Evolutionary conservation across 2,113 vertebrate genomes (phyloP).

Genomic region (Dascyllus trimaculatus): DNA sequence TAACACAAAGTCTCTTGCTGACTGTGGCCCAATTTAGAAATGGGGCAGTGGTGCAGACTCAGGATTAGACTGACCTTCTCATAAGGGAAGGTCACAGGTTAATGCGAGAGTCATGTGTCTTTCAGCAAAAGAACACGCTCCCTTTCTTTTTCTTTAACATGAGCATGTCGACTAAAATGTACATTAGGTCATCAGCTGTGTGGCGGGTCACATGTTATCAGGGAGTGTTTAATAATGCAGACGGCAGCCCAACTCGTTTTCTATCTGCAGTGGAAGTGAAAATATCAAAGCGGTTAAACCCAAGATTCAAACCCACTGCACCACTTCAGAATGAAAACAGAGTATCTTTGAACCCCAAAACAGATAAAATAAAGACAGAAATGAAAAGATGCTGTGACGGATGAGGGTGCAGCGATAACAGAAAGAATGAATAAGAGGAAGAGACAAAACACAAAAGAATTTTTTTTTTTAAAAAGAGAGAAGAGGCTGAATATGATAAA

Average conservation of each 20-base stretch:
- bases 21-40: constrained; percentile 27
- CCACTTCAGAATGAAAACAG: constrained; percentile 45
- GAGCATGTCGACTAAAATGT: neutral
- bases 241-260: constrained; percentile 1
- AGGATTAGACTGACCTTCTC: constrained; percentile 13
- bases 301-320: constrained; percentile 18
- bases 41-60: constrained; percentile 22
- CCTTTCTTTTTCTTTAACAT: neutral
- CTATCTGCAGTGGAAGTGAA: constrained; percentile 23
- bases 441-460: constrained; percentile 51
- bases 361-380: constrained; percentile 20
- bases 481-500: constrained; percentile 32
- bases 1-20: constrained; percentile 11
- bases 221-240: constrained; percentile 8
- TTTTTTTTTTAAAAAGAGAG: too few species aligned
- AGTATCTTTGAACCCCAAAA: constrained; percentile 38
- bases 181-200: neutral
- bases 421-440: constrained; percentile 60
- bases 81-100: constrained; percentile 32
- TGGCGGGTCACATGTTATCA: constrained; percentile 36
- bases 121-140: constrained; percentile 11
- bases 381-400: constrained; percentile 14
- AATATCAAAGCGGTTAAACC: constrained; percentile 45
- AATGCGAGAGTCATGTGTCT: constrained; percentile 14
- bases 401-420: constrained; percentile 39